These are phyloP conservation scores for Oscheius onirici DNA, from an alignment of 2,888 invertebrate genomes.

Conservation along the genomic window DNA sequence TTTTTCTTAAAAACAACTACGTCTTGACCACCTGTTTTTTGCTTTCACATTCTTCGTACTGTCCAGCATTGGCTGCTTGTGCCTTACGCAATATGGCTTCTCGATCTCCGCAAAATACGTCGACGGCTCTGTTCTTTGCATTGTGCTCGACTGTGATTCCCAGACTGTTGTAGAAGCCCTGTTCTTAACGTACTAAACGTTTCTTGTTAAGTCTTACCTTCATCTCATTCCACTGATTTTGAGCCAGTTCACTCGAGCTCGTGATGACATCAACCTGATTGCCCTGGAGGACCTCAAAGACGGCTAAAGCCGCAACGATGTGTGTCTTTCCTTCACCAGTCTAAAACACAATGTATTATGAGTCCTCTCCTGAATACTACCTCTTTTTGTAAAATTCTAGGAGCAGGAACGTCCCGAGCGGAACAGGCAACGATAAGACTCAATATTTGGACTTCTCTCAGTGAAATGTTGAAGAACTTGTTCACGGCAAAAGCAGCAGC, in stretches of 20 bases:
- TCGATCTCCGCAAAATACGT: no score
- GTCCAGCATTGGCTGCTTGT: not conserved
- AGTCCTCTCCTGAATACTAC: no score
- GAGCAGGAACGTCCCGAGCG: no score
- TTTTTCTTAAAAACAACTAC: not conserved
- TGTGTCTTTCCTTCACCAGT: conserved; percentile 1
- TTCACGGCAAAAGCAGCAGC: no score
- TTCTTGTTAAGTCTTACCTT: no score
- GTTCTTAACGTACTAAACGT: no score
- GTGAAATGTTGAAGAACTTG: no score
- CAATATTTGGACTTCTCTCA: no score
- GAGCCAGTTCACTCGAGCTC: not conserved
- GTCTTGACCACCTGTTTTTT: not conserved
- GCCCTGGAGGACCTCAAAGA: not conserved
- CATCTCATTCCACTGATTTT: not conserved
- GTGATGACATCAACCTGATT: not conserved
- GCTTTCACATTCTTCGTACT: no score
- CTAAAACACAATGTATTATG: not conserved
- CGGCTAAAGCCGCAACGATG: not conserved
- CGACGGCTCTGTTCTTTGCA: not conserved
- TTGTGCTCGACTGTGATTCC: not conserved
- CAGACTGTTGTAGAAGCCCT: not conserved
- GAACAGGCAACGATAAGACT: no score
- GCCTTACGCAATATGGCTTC: not conserved
- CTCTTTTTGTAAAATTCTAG: no score